Evolutionary conservation across 2,888 invertebrate species (phyloP).

Genomic region (Ormyrus thymus): DNA sequence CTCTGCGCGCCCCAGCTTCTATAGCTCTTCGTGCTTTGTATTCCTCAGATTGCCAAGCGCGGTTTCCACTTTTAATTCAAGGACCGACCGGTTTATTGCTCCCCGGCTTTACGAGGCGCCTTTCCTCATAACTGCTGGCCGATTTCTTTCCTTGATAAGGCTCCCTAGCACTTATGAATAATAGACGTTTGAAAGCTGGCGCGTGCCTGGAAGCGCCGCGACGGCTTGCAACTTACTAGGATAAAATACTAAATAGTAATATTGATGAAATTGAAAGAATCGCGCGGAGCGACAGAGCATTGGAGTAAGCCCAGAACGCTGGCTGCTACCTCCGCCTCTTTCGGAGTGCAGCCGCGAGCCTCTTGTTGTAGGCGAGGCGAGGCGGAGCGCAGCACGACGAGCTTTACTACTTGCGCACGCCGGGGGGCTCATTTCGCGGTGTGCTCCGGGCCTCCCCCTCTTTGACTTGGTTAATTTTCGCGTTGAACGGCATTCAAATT

Average conservation of each 20-base stretch:
- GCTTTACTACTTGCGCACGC: slow-evolving; percentile 41
- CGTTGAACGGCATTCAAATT: slow-evolving; percentile 46
- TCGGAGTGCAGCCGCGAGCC: not conserved
- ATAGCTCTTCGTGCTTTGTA: slow-evolving; percentile 6
- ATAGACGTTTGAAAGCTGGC: too few relatives aligned
- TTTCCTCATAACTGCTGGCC: too few relatives aligned
- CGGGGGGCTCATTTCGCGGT: slow-evolving; percentile 35
- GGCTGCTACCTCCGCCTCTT: not conserved
- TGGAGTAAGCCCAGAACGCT: not conserved
- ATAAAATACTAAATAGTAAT: too few relatives aligned
- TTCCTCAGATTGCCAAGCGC: slow-evolving; percentile 16
- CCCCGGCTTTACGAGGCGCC: too few relatives aligned
- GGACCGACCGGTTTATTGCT: too few relatives aligned
- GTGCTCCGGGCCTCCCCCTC: slow-evolving; percentile 9
- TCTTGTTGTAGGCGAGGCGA: not conserved
- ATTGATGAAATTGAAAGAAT: too few relatives aligned
- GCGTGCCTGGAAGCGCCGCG: too few relatives aligned
- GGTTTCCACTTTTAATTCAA: too few relatives aligned
- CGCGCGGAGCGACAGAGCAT: too few relatives aligned
- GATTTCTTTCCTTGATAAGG: too few relatives aligned
- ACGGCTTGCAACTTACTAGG: too few relatives aligned
- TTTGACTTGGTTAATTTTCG: slow-evolving; percentile 42
- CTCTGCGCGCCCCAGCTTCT: not conserved
- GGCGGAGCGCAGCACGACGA: slow-evolving; percentile 32
- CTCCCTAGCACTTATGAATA: too few relatives aligned